A percentile compares a stretch with the other conserved stretches of the same genome.
Conservation (phyloP, 2,113 vertebrate genomes). For the Sorex araneus region DNA sequence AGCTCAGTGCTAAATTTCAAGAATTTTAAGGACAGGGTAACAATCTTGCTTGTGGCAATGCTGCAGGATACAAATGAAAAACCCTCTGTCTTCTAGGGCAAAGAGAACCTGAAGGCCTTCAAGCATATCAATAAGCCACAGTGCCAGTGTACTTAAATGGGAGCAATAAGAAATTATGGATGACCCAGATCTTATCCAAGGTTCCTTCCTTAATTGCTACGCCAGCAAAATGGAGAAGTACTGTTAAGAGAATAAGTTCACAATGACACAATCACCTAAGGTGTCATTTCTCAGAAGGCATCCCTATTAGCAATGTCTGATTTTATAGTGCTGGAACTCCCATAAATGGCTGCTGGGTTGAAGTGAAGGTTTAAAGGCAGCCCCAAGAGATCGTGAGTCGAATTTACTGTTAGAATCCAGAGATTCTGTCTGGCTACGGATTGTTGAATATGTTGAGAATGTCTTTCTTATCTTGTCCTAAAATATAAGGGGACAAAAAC, state of each 20-base stretch:
- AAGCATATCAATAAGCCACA: background rate
- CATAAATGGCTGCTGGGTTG: too few relatives aligned
- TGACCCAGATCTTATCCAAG: background rate
- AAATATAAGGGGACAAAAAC: too few relatives aligned
- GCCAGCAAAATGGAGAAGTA: background rate
- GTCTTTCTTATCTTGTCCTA: too few relatives aligned
- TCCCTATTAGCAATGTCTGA: too few relatives aligned
- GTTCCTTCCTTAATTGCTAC: background rate
- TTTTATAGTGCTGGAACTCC: too few relatives aligned
- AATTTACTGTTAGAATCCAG: too few relatives aligned
- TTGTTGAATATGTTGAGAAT: too few relatives aligned
- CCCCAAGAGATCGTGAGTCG: too few relatives aligned
- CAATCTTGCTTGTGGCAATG: background rate
- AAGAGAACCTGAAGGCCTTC: background rate
- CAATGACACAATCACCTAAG: too few relatives aligned
- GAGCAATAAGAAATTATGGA: background rate
- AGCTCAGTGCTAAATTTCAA: background rate
- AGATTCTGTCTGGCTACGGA: too few relatives aligned
- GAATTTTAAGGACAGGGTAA: background rate
- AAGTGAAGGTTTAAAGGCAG: too few relatives aligned
- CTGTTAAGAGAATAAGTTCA: background rate
- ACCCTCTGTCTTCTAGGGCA: background rate
- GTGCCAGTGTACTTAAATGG: background rate
- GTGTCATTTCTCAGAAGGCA: too few relatives aligned
- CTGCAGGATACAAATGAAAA: background rate